phyloP scores from a whole-genome alignment of 2,888 invertebrate genomes.

The Malthinus seriepunctatus region DNA sequence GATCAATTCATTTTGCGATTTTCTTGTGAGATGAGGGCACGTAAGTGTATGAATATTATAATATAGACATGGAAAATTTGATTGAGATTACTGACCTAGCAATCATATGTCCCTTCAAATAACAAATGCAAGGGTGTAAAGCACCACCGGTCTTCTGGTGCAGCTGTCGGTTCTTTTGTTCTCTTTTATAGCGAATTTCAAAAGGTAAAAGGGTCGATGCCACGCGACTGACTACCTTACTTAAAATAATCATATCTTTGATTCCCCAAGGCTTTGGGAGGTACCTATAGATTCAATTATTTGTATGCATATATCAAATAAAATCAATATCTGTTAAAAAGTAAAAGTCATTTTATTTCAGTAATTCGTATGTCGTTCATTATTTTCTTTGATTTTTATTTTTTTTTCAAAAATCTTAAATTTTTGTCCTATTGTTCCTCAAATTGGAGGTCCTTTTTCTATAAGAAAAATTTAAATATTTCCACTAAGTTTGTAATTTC shows the following conservation, averaged over 20 bases:
- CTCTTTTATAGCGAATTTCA: conserved; percentile 17
- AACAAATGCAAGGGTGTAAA: conserved; percentile 13
- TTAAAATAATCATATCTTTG: conserved; percentile 3
- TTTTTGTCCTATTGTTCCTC: too few species aligned
- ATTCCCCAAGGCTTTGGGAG: neutral
- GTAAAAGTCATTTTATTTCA: too few species aligned
- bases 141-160: conserved; percentile 23
- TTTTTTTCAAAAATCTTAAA: too few species aligned
- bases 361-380: too few species aligned
- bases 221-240: conserved; percentile 28
- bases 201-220: conserved; percentile 36
- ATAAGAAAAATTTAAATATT: too few species aligned
- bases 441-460: too few species aligned
- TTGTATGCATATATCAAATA: too few species aligned
- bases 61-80: conserved; percentile 4
- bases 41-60: neutral
- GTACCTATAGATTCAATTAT: too few species aligned
- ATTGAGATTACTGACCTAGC: conserved; percentile 7
- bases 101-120: conserved; percentile 5
- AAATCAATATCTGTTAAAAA: too few species aligned
- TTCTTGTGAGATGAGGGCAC: neutral
- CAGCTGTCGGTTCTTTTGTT: conserved; percentile 32
- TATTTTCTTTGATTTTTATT: too few species aligned
- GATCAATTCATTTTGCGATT: neutral
- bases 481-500: too few species aligned